Evolutionary conservation across 2,797 vertebrate species (phyloP).

Genomic region (Brachyrhaphis roseni): DNA sequence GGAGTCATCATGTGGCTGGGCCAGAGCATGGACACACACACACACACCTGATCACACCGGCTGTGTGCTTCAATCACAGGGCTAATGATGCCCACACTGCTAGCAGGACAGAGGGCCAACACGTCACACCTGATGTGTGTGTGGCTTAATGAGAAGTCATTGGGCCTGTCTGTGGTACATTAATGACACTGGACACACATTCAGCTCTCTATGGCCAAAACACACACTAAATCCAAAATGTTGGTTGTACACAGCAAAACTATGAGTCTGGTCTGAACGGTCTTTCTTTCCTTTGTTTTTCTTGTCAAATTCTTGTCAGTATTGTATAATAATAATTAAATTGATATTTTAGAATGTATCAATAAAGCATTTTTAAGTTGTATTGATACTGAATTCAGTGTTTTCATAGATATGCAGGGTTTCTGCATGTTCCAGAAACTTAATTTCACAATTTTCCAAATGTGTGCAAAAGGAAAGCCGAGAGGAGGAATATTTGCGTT

Average conservation of each 20-base stretch:
- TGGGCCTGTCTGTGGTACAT: neutral
- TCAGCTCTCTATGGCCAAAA: constrained; percentile 26
- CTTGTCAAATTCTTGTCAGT: too few relatives aligned
- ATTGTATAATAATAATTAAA: neutral
- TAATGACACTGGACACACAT: neutral
- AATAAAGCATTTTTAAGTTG: too few relatives aligned
- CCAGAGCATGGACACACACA: constrained; percentile 8
- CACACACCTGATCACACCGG: constrained; percentile 8
- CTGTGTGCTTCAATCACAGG: constrained; percentile 10
- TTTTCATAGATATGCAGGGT: too few relatives aligned
- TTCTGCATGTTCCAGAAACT: too few relatives aligned
- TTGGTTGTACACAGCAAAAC: neutral
- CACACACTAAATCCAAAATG: neutral
- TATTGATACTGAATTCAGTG: too few relatives aligned
- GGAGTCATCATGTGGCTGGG: constrained; percentile 23
- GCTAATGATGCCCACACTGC: constrained; percentile 50
- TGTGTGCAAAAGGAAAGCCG: too few relatives aligned
- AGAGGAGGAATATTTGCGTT: too few relatives aligned
- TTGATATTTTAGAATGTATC: neutral
- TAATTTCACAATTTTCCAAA: too few relatives aligned
- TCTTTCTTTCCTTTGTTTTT: neutral
- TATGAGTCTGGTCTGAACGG: neutral
- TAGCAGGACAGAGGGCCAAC: constrained; percentile 22
- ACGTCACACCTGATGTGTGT: constrained; percentile 36
- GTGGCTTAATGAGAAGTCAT: constrained; percentile 21